These are phyloP conservation scores for Apeira syringaria DNA, from an alignment of 2,888 invertebrate species.

Conservation along the genomic window DNA sequence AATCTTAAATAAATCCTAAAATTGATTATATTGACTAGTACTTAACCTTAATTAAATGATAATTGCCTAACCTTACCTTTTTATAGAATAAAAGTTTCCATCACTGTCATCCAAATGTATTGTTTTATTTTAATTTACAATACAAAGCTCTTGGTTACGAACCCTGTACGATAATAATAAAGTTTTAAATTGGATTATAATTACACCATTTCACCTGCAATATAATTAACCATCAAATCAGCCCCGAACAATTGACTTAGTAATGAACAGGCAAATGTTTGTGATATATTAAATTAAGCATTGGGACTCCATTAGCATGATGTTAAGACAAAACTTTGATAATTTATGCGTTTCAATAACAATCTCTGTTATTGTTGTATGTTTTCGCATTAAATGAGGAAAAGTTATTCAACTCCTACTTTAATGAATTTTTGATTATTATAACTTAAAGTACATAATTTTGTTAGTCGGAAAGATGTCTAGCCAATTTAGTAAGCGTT, in stretches of 20 bases:
- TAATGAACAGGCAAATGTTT: constrained; percentile 5
- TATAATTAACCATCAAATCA: not conserved
- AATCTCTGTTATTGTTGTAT: constrained; percentile 23
- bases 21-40: no score
- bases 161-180: no score
- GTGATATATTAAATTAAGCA: constrained; percentile 23
- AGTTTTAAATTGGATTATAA: no score
- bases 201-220: not conserved
- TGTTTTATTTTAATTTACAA: no score
- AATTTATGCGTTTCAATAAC: constrained; percentile 31
- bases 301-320: constrained; percentile 31
- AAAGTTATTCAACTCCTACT: constrained; percentile 9
- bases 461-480: not conserved
- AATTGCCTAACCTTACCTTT: no score
- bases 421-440: not conserved
- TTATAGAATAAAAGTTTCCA: no score
- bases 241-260: not conserved
- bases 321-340: constrained; percentile 29
- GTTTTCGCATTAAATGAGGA: constrained; percentile 16
- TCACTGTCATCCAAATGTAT: no score
- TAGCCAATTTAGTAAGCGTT: no score
- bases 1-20: no score
- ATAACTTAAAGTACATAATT: no score
- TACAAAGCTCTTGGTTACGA: no score
- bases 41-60: no score